Evolutionary conservation across 1,140 invertebrate species (phyloP).

Genomic region (Drosophila orosa): DNA sequence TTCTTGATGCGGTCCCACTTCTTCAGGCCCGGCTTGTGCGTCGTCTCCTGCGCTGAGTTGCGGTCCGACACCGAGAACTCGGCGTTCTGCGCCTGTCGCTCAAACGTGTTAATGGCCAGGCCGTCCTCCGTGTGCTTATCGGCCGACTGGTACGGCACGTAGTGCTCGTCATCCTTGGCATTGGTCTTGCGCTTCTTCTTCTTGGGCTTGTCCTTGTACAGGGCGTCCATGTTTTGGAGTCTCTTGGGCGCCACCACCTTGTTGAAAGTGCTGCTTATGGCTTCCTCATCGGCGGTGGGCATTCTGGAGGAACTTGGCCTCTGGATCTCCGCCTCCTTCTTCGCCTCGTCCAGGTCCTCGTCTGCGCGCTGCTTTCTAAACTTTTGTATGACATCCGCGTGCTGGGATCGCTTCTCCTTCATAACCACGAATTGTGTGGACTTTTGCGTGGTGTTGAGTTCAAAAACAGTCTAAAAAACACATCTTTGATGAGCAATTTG

Average conservation of each 20-base stretch:
- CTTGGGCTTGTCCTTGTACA: conserved; percentile 85
- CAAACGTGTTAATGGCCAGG: conserved; percentile 92
- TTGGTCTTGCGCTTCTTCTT: conserved; percentile 86
- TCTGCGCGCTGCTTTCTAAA: conserved; percentile 81
- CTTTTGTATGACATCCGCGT: conserved; percentile 87
- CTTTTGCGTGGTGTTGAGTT: conserved; percentile 93
- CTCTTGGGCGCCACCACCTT: conserved; percentile 87
- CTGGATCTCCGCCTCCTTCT: conserved; percentile 50
- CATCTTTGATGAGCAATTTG: not conserved
- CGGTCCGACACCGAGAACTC: conserved; percentile 93
- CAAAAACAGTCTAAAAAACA: conserved; percentile 94
- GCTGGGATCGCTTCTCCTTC: conserved; percentile 89
- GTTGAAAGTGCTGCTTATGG: conserved; percentile 81
- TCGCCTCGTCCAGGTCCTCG: conserved; percentile 74
- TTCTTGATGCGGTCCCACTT: conserved; percentile 97
- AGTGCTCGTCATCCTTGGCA: conserved; percentile 90
- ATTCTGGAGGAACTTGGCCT: conserved; percentile 15
- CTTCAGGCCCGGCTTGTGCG: conserved; percentile 86
- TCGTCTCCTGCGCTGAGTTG: conserved; percentile 85
- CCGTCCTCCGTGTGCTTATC: conserved; percentile 96
- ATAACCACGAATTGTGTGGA: conserved; percentile 89
- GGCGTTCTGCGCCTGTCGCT: conserved; percentile 88
- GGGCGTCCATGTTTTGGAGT: conserved; percentile 85
- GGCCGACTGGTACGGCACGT: conserved; percentile 93
- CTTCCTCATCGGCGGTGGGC: conserved; percentile 65